Conservation (phyloP, 2,888 invertebrate species). For the Tinea pellionella region DNA sequence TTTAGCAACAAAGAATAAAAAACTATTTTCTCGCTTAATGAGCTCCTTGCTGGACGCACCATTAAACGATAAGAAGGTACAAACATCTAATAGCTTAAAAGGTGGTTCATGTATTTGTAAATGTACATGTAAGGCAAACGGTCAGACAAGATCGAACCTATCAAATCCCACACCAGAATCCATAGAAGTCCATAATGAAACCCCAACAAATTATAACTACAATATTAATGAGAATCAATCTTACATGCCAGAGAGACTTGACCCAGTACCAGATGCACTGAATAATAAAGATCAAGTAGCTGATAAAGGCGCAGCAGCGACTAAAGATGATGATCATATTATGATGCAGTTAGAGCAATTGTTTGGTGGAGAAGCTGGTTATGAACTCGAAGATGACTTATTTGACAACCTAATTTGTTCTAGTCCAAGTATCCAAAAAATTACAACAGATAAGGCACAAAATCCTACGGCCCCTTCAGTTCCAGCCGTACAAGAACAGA, state of each 20-base stretch:
- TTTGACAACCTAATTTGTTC: conserved; percentile 44
- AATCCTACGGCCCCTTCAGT: background rate
- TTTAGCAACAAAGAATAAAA: conserved; percentile 43
- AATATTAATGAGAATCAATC: too few relatives aligned
- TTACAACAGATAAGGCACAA: conserved; percentile 4
- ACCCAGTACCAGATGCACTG: background rate
- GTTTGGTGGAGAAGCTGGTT: conserved; percentile 46
- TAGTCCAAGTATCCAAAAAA: conserved; percentile 22
- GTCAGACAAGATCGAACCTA: too few relatives aligned
- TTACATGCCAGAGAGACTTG: background rate
- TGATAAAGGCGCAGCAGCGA: background rate
- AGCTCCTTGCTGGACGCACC: conserved; percentile 36
- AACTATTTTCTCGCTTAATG: conserved; percentile 40
- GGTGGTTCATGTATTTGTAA: conserved; percentile 33
- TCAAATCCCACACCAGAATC: too few relatives aligned
- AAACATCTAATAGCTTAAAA: conserved; percentile 27
- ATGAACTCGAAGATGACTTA: conserved; percentile 45
- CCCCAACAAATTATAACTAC: too few relatives aligned
- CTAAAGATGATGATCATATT: conserved; percentile 31
- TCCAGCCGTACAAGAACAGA: background rate
- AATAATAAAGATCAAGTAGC: background rate
- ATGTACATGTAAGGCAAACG: conserved; percentile 33
- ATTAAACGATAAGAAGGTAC: conserved; percentile 41
- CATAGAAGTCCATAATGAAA: too few relatives aligned
- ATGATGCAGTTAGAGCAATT: conserved; percentile 53